A percentile compares a stretch with the other conserved stretches of the same genome.
Conservation (phyloP, 23 tunicate genomes). For the Diplosoma virens region DNA sequence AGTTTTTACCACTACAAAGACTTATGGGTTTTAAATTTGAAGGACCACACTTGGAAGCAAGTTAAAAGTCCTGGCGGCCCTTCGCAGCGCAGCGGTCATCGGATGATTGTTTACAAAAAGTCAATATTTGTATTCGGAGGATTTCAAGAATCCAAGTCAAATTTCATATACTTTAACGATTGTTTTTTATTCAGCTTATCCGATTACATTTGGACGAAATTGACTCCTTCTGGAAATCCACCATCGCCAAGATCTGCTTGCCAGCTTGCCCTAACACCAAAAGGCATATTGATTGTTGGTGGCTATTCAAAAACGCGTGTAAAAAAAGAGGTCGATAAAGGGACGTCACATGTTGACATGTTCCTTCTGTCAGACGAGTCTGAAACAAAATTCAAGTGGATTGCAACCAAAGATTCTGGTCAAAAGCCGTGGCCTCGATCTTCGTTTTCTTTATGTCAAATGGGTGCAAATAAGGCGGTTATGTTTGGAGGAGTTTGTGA, state of each 20-base stretch:
- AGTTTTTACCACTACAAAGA: slow-evolving; percentile 92
- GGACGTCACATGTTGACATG: slow-evolving; percentile 78
- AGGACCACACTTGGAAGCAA: slow-evolving; percentile 75
- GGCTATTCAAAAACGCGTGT: slow-evolving; percentile 76
- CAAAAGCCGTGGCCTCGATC: slow-evolving; percentile 82
- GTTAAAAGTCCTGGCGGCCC: slow-evolving; percentile 75
- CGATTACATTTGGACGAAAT: slow-evolving; percentile 71
- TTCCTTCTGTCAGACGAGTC: slow-evolving; percentile 55
- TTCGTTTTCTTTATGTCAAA: slow-evolving; percentile 53
- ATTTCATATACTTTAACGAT: slow-evolving; percentile 86
- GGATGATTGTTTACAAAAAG: slow-evolving; percentile 70
- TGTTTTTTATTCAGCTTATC: slow-evolving; percentile 58
- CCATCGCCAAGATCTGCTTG: slow-evolving; percentile 90
- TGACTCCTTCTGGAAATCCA: slow-evolving; percentile 43
- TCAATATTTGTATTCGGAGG: slow-evolving; percentile 88
- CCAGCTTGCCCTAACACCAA: slow-evolving; percentile 55
- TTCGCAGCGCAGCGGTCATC: slow-evolving; percentile 83
- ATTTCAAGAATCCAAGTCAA: slow-evolving; percentile 65
- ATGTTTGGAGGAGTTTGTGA: slow-evolving; percentile 87
- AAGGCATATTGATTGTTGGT: slow-evolving; percentile 76
- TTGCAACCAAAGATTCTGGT: slow-evolving; percentile 70
- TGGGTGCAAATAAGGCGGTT: slow-evolving; percentile 57
- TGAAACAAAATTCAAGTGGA: slow-evolving; percentile 70
- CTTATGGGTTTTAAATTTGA: slow-evolving; percentile 62
- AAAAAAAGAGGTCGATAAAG: slow-evolving; percentile 87